Conservation (phyloP, 2,888 invertebrate species). For the Philaethria dido region DNA sequence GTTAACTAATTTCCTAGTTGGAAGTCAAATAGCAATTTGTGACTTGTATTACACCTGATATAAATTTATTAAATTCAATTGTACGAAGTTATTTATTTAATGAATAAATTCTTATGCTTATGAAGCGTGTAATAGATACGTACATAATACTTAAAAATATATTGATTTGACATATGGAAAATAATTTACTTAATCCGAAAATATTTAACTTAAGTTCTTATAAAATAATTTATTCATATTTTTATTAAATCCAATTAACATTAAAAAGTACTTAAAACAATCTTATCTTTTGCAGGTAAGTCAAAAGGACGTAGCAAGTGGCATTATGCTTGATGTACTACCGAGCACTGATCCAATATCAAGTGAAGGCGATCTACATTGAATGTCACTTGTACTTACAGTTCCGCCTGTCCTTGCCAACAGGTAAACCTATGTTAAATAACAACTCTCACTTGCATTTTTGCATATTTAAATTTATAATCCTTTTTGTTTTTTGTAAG, state of each 20-base stretch:
- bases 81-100: too few species aligned
- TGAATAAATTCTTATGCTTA: too few species aligned
- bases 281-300: conserved; percentile 52
- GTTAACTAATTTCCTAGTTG: too few species aligned
- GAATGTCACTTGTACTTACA: conserved; percentile 62
- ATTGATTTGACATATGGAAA: too few species aligned
- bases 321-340: conserved; percentile 26
- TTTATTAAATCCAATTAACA: neutral
- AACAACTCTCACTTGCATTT: conserved; percentile 11
- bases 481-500: neutral
- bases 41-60: too few species aligned
- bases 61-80: too few species aligned
- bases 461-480: neutral
- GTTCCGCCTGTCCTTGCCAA: conserved; percentile 65
- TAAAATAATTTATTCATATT: too few species aligned
- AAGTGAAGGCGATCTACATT: conserved; percentile 61
- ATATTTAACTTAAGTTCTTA: too few species aligned
- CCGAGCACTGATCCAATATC: neutral
- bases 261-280: neutral
- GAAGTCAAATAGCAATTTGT: too few species aligned
- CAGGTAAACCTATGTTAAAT: conserved; percentile 25
- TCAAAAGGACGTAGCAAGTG: conserved; percentile 31
- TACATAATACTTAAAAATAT: too few species aligned
- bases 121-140: too few species aligned
- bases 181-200: too few species aligned